Evolutionary conservation across 2,113 vertebrate genomes (phyloP).

Genomic region (Cichladusa arquata): DNA sequence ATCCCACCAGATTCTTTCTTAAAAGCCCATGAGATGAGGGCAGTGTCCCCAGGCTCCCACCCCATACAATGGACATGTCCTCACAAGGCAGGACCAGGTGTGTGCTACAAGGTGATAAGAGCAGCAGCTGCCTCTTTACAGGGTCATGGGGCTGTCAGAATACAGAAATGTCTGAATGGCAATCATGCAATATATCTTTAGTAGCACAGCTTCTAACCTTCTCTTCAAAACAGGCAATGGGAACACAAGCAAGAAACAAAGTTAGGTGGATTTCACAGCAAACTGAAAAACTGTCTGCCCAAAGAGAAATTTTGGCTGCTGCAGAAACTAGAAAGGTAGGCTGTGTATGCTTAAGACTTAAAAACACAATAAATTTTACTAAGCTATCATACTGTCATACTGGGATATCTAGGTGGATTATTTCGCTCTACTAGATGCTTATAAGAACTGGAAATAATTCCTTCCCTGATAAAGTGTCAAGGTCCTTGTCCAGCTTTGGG

Average conservation of each 20-base stretch:
- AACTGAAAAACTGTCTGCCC: neutral
- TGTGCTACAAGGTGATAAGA: neutral
- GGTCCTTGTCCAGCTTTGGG: neutral
- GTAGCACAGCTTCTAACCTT: neutral
- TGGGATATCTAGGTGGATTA: neutral
- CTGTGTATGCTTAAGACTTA: neutral
- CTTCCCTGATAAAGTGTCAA: neutral
- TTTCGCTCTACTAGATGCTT: neutral
- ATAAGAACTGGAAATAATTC: neutral
- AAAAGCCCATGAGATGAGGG: neutral
- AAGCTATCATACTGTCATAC: neutral
- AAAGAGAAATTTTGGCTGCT: neutral
- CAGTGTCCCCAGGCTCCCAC: neutral
- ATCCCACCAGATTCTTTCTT: neutral
- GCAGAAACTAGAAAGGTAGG: neutral
- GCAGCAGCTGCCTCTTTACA: neutral
- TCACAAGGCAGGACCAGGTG: fast-evolving
- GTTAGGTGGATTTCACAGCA: neutral
- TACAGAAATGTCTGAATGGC: neutral
- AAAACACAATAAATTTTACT: neutral
- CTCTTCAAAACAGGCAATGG: neutral
- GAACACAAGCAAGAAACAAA: neutral
- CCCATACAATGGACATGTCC: fast-evolving
- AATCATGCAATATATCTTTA: neutral
- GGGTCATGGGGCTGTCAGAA: neutral